Evolutionary conservation across 2,113 vertebrate genomes (phyloP), one percentile per base, ranked within the genome.

Genomic region (Mola mola): DNA sequence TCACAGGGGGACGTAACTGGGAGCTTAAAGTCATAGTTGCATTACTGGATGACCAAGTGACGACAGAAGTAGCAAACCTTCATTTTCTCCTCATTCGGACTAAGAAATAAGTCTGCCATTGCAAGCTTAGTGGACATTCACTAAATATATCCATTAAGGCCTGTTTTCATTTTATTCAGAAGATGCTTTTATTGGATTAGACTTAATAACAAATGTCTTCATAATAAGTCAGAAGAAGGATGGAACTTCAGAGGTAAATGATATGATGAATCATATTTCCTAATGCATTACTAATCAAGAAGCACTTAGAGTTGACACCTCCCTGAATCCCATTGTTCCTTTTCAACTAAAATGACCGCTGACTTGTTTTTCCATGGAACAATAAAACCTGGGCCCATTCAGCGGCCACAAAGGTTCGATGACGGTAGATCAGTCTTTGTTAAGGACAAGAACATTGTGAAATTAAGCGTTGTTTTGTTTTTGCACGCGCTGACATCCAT

Each of bases 361-460:
- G 62, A 74, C 37, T 68, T 44, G 65, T 65, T 82, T 71, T 67
- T 20, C n/a, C 52, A 63, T 34, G 41, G 25, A 66, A 74, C 20
- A 50, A 64, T 59, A 42, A 44, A 55, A 65, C 15, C 38, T 1
- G 36, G 47, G 36, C 62, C 62, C 75, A 53, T 70, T 84, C 66
- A 82, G 51, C 44, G 29, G 33, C 55, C 67, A 67, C 66, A 83
- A 73, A 83, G 66, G 72, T 77, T 58, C 26, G 50, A 38, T 52
- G 70, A 81, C 48, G 58, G 67, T 48, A 72, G 79, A 78, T 85
- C 57, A 56, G 74, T 78, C 72, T 83, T 85, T 88, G 79, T 85
- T 60, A 49, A 66, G 55, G 68, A 65, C 55, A 66, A 81, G 64
- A 69, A 36, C 71, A 62, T 75, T 87, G 82, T 85, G 85, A 87